These are phyloP conservation scores for Carpatolechia fugitivella DNA, from an alignment of 2,888 invertebrate species.

Conservation along the genomic window DNA sequence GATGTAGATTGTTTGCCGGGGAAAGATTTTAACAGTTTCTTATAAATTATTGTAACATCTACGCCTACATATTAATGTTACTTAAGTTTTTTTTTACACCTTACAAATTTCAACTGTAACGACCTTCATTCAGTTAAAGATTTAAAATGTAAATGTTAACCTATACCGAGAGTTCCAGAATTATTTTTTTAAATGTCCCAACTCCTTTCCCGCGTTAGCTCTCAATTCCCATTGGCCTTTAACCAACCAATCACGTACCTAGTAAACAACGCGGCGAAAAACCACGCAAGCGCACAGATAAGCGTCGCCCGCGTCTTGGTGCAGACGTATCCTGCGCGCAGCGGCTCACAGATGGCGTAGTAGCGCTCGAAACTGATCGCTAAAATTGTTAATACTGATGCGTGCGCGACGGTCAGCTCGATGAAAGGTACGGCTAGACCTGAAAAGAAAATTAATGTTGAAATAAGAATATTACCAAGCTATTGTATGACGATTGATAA, in stretches of 20 bases:
- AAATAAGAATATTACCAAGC: not conserved
- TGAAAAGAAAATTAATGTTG: conserved; percentile 50
- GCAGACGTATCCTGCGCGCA: conserved; percentile 93
- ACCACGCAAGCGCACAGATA: conserved; percentile 91
- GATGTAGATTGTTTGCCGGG: too few species aligned
- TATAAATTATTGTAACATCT: too few species aligned
- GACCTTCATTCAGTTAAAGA: too few species aligned
- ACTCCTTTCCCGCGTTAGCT: not conserved
- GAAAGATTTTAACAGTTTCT: too few species aligned
- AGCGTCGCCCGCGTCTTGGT: conserved; percentile 90
- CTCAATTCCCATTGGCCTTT: not conserved
- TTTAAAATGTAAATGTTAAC: too few species aligned
- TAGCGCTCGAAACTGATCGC: conserved; percentile 95
- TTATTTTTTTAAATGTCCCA: not conserved
- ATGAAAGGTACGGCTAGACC: conserved; percentile 96
- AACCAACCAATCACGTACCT: conserved; percentile 78
- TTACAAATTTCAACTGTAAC: too few species aligned
- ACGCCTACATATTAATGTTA: too few species aligned
- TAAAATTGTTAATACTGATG: conserved; percentile 94
- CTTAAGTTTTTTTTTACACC: too few species aligned
- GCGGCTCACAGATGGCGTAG: conserved; percentile 94
- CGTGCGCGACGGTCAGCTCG: conserved; percentile 94
- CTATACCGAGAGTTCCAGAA: too few species aligned
- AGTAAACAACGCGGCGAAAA: conserved; percentile 90
- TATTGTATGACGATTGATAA: too few species aligned